Base-by-base conservation (phyloP, 2,797 vertebrate genomes). In the Cyclura pinguis region DNA sequence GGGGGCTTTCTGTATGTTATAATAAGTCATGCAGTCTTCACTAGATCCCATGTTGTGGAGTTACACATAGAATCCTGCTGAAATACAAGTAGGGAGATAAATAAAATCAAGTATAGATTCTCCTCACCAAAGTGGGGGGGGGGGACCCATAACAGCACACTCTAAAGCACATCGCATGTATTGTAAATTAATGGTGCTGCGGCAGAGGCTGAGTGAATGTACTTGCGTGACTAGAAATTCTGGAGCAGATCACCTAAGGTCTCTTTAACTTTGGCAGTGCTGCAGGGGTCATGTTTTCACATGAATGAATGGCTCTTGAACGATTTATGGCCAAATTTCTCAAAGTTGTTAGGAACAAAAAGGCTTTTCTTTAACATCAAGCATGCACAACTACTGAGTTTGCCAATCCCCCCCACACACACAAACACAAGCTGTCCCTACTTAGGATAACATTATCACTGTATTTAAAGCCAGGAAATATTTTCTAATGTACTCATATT, bases 271-370 rank as follows among this genome's bases (percentile, higher is more conserved):
- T 92, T 92, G 93, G 67, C 90, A 81, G 64, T 52, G 38, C 64
- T 80, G 32, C 80, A 6, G 0, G 76, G 67, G 73, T 90, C 87
- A 55, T 85, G 88, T 78, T 93, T 91, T 92, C 86, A 86, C 84
- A 89, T 62, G 55, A 80, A 24, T n/a, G 62, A 93, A 47, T 64
- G 47, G 67, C 64, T 92, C 59, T 86, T 78, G 72, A 74, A 84
- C 67, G 76, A 57, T 90, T 88, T 89, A 83, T 64, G 29, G 89
- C 14, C 18, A n/a, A 72, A 0, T 84, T 92, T 94, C 50, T 88
- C n/a, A 67, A 87, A 77, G 35, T 85, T 47, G 42, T 86, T 86
- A 82, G 57, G 91, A 84, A 47, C 64, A 92, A 89, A 93, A 94
- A 81, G 42, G 7, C 67, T 93, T 86, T 91, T 88, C 83, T 89